Evolutionary conservation across 2,888 invertebrate genomes (phyloP), one percentile per base, ranked within the genome.

Genomic region (Linyphia triangularis): DNA sequence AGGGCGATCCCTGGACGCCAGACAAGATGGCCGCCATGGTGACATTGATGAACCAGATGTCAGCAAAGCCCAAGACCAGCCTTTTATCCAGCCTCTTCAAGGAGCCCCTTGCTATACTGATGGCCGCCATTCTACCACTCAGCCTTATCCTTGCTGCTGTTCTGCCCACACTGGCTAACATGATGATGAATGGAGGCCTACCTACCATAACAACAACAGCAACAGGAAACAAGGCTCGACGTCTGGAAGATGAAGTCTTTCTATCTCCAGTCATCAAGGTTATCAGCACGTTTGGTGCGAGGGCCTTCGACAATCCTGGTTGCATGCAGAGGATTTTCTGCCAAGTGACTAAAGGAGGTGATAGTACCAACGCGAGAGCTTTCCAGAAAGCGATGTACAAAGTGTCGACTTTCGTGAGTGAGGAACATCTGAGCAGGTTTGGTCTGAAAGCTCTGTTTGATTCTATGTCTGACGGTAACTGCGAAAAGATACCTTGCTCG

Each of bases 271-370:
- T 89, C n/a, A 4, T 89, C 6, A 67, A 78, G 4, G 72, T 83
- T 2, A 63, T 89, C 16, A 67, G 57, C 22, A 43, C 73, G 0
- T 88, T 86, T 28, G 86, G 86, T n/a, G 67, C 65, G 4, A 77
- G 61, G 26, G 63, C 43, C 16, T 51, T 89, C 7, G 89, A 89
- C 10, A 61, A 83, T 51, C 86, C 89, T 3, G 70, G 59, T 1
- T 89, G 89, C 43, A 69, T 84, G 78, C 86, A 89, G 43, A 83
- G 59, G 33, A 84, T 88, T 1, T 88, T 89, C 28, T 89, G 89
- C 26, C 81, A 83, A 37, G 67, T 84, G 22, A 89, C 89, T 2
- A 86, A 79, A 65, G 77, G 82, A n/a, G 75, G 43, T 10, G 69
- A 77, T n/a, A 51, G 24, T 24, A 73, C 73, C 9, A 72, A 86